phyloP scores from a whole-genome alignment of 2,888 invertebrate species.

The Napeogenes sylphis region DNA sequence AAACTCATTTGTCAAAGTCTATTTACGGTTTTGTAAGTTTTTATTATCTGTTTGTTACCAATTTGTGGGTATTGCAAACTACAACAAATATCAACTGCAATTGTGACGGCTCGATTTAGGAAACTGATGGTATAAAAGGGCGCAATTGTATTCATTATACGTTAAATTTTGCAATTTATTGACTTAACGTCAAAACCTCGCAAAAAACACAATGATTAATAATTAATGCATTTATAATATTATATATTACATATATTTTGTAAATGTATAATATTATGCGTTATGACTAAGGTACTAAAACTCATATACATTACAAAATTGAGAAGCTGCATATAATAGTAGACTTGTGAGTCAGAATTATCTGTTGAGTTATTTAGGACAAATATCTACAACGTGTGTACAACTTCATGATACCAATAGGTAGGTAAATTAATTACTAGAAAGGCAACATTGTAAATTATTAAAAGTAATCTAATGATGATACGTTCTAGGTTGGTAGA shows the following conservation, averaged over 20 bases:
- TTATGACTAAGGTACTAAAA: too few species aligned
- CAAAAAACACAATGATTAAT: too few species aligned
- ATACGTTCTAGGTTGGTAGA: too few species aligned
- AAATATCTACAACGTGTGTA: constrained; percentile 5
- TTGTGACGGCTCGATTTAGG: too few species aligned
- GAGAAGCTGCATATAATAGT: constrained; percentile 15
- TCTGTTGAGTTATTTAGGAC: constrained; percentile 23
- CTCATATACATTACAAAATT: constrained; percentile 1
- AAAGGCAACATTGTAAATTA: too few species aligned
- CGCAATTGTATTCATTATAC: too few species aligned
- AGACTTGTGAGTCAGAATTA: constrained; percentile 15
- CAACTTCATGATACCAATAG: background rate
- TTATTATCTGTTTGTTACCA: background rate
- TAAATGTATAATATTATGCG: too few species aligned
- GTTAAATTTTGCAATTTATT: too few species aligned
- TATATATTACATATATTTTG: background rate
- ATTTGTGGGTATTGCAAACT: background rate
- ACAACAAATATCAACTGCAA: background rate
- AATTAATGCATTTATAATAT: background rate
- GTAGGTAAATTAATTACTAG: background rate
- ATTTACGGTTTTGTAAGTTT: constrained; percentile 13
- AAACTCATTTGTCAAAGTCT: constrained; percentile 11
- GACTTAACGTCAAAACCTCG: too few species aligned
- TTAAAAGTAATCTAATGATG: too few species aligned
- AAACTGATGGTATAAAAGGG: too few species aligned